Evolutionary conservation across 2,113 vertebrate species (phyloP), one percentile per base, ranked within the genome.

Genomic region (Coryphaenoides rupestris): DNA sequence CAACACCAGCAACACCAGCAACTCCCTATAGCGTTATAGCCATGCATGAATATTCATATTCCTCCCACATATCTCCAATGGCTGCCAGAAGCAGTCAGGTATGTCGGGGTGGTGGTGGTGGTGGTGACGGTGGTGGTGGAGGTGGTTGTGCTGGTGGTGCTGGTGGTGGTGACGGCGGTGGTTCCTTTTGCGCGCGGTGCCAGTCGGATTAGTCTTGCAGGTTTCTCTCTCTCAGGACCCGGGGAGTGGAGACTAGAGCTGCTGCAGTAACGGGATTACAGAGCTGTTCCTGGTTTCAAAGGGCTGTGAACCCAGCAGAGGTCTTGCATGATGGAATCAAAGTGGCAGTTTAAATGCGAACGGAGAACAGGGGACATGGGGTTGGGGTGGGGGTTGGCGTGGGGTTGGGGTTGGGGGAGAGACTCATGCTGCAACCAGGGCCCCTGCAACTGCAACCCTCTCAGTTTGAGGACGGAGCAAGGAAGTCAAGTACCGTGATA

Each of bases 271-370:
- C 90, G 93, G 92, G 93, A 95, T 96, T 95, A 95, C 92, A 93
- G 93, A 92, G 92, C 92, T 92, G 93, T 86, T 95, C 91, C 90
- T 93, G 86, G 86, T 97, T 96, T 95, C 93, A 95, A 97, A 94
- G 94, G 92, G 92, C 90, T 93, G 92, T 95, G 93, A 96, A 95
- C 94, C 93, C 92, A 92, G 93, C 90, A 92, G 93, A 92, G 90
- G 89, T 92, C 93, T 90, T 89, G 91, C 90, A 87, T 96, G 95
- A 98, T 95, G 93, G 91, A 98, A 98, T 98, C 93, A 95, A 94
- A 96, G 93, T 98, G 95, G 94, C 95, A 98, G 95, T 91, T 94
- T 89, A 91, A 88, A 93, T 91, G 88, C n/a, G 88, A 76, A 89
- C 59, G 73, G 79, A 84, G 74, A 89, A 79, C 84, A 93, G 46